A percentile compares a stretch with the other conserved stretches of the same genome.
phyloP scores from a whole-genome alignment of 1,140 invertebrate species.

The Gryllus bimaculatus region DNA sequence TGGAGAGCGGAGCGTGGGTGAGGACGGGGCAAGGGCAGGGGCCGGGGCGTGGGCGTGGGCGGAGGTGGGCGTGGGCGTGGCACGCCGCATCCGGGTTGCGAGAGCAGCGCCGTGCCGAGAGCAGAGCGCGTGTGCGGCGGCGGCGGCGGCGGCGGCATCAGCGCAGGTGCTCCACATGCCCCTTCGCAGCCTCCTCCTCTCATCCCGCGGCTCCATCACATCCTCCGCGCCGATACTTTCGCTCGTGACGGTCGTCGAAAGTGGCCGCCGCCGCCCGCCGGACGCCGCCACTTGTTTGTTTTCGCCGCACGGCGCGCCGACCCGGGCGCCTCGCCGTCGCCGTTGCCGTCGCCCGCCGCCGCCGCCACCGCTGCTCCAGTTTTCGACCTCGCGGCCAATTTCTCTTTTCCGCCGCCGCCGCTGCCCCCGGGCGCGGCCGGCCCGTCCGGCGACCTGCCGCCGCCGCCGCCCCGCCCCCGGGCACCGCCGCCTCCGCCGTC shows the following conservation, averaged over 20 bases:
- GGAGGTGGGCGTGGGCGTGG: too few species aligned
- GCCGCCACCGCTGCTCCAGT: neutral
- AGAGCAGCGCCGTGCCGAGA: neutral
- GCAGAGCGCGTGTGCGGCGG: neutral
- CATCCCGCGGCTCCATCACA: neutral
- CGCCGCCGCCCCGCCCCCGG: too few species aligned
- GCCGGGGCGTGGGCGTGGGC: too few species aligned
- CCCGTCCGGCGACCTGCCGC: neutral
- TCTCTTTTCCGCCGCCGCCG: neutral
- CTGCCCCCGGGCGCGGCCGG: too few species aligned
- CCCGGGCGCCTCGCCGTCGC: neutral
- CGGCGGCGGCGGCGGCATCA: neutral
- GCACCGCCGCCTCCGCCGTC: neutral
- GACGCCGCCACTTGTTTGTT: neutral
- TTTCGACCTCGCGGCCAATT: neutral
- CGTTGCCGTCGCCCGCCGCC: neutral
- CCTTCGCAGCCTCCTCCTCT: neutral
- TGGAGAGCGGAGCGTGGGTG: too few species aligned
- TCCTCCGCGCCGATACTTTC: neutral
- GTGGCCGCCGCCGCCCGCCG: neutral
- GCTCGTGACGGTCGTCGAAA: neutral
- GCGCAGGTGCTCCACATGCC: neutral
- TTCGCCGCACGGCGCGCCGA: too few species aligned
- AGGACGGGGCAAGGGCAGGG: too few species aligned
- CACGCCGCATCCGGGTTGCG: neutral